Conservation (phyloP, 2,888 invertebrate species). For the Chesias legatella region DNA sequence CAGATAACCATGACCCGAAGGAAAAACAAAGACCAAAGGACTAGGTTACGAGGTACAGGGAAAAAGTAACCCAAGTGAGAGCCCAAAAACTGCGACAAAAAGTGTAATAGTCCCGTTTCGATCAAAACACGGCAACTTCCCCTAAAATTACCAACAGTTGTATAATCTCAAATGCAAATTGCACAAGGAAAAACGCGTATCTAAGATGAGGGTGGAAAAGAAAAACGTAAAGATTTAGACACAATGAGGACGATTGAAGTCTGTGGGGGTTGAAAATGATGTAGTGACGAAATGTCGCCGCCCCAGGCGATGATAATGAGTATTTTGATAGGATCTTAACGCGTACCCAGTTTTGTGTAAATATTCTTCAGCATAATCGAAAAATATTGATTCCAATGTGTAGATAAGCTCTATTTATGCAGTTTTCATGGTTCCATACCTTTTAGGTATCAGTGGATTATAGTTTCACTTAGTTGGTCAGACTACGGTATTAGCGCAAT, state of each 20-base stretch:
- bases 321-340: constrained; percentile 15
- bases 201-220: constrained; percentile 27
- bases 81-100: neutral
- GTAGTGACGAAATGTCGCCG: constrained; percentile 17
- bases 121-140: constrained; percentile 19
- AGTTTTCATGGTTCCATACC: too few species aligned
- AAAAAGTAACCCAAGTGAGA: too few species aligned
- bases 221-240: constrained; percentile 25
- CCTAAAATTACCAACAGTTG: constrained; percentile 42
- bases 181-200: constrained; percentile 35
- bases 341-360: neutral
- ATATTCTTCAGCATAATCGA: neutral
- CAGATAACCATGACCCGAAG: too few species aligned
- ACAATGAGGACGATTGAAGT: constrained; percentile 27
- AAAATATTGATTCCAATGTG: neutral
- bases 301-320: constrained; percentile 13
- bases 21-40: too few species aligned
- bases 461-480: too few species aligned
- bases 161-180: constrained; percentile 54
- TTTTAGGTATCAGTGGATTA: too few species aligned
- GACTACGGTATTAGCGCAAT: too few species aligned
- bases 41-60: too few species aligned
- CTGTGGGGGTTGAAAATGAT: constrained; percentile 24
- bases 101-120: constrained; percentile 7
- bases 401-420: neutral